Percentiles rank a stretch among this genome's conserved stretches.
These are phyloP conservation scores for Drosophila lini DNA, from an alignment of 1,140 invertebrate genomes.

Conservation along the genomic window DNA sequence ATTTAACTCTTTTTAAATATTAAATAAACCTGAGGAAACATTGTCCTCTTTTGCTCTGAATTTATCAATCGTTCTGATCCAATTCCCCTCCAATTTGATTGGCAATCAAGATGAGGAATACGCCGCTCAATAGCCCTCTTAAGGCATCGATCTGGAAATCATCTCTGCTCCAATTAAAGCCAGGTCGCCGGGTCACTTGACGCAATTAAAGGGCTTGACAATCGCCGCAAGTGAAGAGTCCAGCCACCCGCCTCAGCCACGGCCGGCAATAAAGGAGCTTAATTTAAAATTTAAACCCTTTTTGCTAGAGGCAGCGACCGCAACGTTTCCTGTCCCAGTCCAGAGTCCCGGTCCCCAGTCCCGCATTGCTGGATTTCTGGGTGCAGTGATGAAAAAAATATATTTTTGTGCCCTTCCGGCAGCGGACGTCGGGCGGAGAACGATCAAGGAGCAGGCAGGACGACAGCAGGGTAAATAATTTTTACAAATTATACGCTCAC, in stretches of 20 bases:
- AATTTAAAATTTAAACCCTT: slow-evolving; percentile 79
- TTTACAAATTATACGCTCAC: slow-evolving; percentile 81
- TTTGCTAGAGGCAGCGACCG: slow-evolving; percentile 71
- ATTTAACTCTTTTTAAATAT: neutral
- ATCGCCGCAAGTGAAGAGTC: slow-evolving; percentile 20
- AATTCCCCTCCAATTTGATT: slow-evolving; percentile 28
- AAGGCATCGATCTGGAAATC: slow-evolving; percentile 57
- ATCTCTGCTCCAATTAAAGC: slow-evolving; percentile 74
- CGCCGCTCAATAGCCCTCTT: slow-evolving; percentile 21
- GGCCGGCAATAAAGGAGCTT: slow-evolving; percentile 59
- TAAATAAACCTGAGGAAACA: neutral
- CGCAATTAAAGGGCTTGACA: slow-evolving; percentile 66
- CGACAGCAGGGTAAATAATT: slow-evolving; percentile 79
- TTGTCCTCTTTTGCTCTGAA: neutral
- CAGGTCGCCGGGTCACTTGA: slow-evolving; percentile 37
- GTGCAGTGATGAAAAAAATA: slow-evolving; percentile 72
- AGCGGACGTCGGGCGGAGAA: slow-evolving; percentile 6
- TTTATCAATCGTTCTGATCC: slow-evolving; percentile 13
- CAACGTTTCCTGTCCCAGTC: slow-evolving; percentile 68
- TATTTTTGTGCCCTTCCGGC: slow-evolving; percentile 56
- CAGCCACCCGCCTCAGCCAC: neutral
- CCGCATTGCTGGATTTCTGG: slow-evolving; percentile 26
- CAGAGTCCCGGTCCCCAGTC: slow-evolving; percentile 13
- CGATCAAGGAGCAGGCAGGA: slow-evolving; percentile 38
- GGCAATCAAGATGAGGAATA: slow-evolving; percentile 25